These are phyloP conservation scores for Philonicus albiceps DNA, from an alignment of 2,888 invertebrate genomes.

Conservation along the genomic window DNA sequence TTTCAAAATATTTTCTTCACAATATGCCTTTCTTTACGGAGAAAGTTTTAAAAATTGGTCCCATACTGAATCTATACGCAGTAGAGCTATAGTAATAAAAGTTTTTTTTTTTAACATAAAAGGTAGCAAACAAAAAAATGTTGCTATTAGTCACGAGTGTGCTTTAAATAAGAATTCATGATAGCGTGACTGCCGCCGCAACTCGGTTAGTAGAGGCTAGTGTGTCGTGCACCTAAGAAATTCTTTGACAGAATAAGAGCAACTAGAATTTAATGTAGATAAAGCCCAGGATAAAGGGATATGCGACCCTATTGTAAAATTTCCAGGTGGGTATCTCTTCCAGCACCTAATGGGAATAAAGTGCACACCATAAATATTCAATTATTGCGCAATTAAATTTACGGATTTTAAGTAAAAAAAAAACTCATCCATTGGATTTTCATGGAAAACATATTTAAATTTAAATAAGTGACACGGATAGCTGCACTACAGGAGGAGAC, in stretches of 20 bases:
- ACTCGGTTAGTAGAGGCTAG: not conserved
- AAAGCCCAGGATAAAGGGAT: not conserved
- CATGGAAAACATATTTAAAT: not conserved
- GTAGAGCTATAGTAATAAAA: not conserved
- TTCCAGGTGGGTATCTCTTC: not conserved
- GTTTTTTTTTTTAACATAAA: not conserved
- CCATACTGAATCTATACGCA: not conserved
- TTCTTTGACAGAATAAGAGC: not conserved
- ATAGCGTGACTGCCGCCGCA: not conserved
- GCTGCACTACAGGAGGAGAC: not conserved
- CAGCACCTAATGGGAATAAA: not conserved
- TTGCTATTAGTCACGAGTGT: not conserved
- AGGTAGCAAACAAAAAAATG: not conserved
- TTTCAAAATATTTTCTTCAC: not conserved
- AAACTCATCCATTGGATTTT: not conserved
- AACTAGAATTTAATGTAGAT: not conserved
- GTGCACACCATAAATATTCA: not conserved
- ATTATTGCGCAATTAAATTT: not conserved
- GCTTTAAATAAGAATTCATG: not conserved
- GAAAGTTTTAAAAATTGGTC: not conserved
- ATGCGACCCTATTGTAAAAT: not conserved
- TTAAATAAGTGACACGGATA: not conserved
- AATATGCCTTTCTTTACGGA: not conserved
- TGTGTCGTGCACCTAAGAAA: not conserved
- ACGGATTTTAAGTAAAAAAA: not conserved